Base-by-base conservation (phyloP, 2,113 vertebrate genomes). In the Eurypyga helias region DNA sequence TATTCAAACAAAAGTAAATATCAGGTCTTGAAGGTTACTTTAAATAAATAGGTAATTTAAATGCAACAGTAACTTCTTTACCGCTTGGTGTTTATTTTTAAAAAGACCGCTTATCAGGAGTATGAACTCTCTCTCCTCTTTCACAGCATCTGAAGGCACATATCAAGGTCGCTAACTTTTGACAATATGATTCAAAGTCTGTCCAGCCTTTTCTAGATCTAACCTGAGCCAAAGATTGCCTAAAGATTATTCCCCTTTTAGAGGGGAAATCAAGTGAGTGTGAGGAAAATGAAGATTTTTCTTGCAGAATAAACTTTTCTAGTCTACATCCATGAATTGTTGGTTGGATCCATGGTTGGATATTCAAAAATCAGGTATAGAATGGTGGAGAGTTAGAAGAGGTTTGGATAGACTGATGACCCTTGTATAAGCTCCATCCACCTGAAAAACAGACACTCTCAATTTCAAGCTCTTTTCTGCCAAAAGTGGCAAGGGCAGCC, bases 11-110 rank as follows among this genome's bases (percentile, higher is more conserved):
- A 97, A 97, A 97, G 84, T 92, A 91, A 96, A 89, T 91, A 92
- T 48, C 79, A 93, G 89, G 85, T 93, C 95, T 91, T 96, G 93
- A 98, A 97, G 96, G 94, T 97, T 97, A 97, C 75, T 97, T 96
- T 97, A 97, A 97, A 96, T 97, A 97, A 98, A 95, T 94, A 97
- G 96, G 93, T 97, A 96, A 97, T 98, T 96, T 97, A 97, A 97
- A 97, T 98, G 96, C 96, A 97, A 90, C 94, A 95, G 87, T 96
- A 94, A 95, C 85, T 95, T 92, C 67, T 91, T 92, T 67, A 92
- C 52, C 78, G 89, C 83, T 85, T 49, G 19, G 34, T 95, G 95
- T 92, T 94, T 94, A 38, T 89, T 96, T 93, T 96, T 89, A 70
- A 95, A 89, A 95, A 94, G 83, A 71, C 85, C 29, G 5, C 95